These are phyloP conservation scores for Dreissena rostriformis DNA, from an alignment of 1,140 invertebrate species.

Conservation along the genomic window DNA sequence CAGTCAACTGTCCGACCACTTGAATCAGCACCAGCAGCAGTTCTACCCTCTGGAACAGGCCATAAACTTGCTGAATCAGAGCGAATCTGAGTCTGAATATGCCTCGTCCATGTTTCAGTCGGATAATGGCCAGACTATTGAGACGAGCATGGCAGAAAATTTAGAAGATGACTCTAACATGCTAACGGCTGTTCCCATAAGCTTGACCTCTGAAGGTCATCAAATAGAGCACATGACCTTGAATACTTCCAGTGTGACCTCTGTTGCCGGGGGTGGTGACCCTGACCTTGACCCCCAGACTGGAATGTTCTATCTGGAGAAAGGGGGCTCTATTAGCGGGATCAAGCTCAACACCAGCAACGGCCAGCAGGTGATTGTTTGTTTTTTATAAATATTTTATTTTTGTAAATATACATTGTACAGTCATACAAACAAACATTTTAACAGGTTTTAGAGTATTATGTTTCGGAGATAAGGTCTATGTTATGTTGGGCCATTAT, in stretches of 20 bases:
- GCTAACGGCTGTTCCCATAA: constrained; percentile 32
- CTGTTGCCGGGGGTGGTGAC: neutral
- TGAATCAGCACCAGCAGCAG: constrained; percentile 62
- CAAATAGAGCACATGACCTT: neutral
- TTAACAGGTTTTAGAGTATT: no score
- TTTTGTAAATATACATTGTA: no score
- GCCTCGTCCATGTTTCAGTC: neutral
- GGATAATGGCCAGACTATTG: neutral
- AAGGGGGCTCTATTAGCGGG: constrained; percentile 42
- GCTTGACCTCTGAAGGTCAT: constrained; percentile 3
- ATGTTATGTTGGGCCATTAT: no score
- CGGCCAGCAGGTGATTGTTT: constrained; percentile 23
- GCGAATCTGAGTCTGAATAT: constrained; percentile 3
- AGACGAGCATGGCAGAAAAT: neutral
- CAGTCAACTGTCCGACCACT: constrained; percentile 64
- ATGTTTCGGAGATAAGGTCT: no score
- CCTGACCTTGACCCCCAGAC: constrained; percentile 77
- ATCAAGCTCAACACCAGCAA: constrained; percentile 27
- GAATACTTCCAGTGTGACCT: neutral
- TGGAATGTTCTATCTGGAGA: constrained; percentile 74
- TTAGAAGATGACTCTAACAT: neutral
- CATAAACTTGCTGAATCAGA: constrained; percentile 70
- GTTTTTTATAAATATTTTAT: no score
- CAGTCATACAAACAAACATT: no score
- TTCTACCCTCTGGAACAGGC: constrained; percentile 76